Percentiles rank a stretch among this genome's conserved stretches.
Conservation (phyloP, 2,113 vertebrate species). For the Sebastes schlegelii region DNA sequence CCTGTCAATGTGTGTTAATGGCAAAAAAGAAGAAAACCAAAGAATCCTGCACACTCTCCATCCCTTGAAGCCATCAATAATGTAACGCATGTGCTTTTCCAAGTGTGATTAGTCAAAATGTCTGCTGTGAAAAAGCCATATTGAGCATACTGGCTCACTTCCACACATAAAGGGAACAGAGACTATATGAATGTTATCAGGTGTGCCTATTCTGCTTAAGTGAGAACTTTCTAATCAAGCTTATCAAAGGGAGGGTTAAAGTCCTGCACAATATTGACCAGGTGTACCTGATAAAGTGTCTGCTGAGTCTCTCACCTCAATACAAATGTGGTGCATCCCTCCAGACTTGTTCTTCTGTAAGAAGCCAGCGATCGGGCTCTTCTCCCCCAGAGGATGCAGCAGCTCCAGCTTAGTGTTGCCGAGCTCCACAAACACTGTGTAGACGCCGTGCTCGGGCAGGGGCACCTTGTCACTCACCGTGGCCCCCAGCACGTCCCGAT, state of each 20-base stretch:
- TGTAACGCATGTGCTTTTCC: background rate
- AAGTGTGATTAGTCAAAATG: background rate
- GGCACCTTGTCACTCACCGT: slow-evolving; percentile 88
- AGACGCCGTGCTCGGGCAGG: slow-evolving; percentile 93
- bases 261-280: background rate
- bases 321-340: slow-evolving; percentile 97
- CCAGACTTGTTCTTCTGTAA: slow-evolving; percentile 93
- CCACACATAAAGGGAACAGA: background rate
- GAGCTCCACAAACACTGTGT: slow-evolving; percentile 94
- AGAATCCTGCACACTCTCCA: background rate
- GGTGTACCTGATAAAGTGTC: background rate
- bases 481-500: slow-evolving; percentile 90
- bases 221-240: background rate
- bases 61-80: background rate
- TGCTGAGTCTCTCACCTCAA: slow-evolving; percentile 88
- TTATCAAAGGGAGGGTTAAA: background rate
- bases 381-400: slow-evolving; percentile 92
- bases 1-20: no score
- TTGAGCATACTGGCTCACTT: background rate
- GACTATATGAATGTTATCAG: background rate
- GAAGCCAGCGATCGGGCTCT: slow-evolving; percentile 93
- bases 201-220: background rate
- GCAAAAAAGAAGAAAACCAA: background rate
- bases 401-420: slow-evolving; percentile 97
- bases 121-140: background rate